Evolutionary conservation across 2,888 invertebrate genomes (phyloP).

Genomic region (Dynastes tityus): DNA sequence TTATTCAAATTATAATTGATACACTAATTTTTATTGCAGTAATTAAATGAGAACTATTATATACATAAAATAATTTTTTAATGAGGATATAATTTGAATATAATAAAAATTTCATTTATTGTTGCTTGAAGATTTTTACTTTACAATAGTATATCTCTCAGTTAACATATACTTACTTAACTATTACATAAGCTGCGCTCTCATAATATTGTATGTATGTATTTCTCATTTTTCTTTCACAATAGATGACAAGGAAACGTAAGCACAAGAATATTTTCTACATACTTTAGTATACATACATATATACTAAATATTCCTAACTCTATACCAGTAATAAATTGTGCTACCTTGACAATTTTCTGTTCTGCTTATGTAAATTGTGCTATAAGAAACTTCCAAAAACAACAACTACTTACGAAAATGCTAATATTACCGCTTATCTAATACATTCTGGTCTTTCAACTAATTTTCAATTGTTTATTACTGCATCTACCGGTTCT

Average conservation of each 20-base stretch:
- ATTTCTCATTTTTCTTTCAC: background rate
- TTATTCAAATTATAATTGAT: background rate
- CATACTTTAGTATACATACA: too few relatives aligned
- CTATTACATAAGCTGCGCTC: constrained; percentile 16
- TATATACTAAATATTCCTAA: too few relatives aligned
- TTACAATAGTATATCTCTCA: background rate
- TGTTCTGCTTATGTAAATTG: constrained; percentile 6
- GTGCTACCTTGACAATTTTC: background rate
- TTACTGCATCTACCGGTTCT: too few relatives aligned
- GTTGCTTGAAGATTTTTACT: constrained; percentile 2
- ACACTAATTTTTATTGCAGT: background rate
- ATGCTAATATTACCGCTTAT: background rate
- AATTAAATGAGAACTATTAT: constrained; percentile 30
- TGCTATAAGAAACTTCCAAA: background rate
- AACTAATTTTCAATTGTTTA: too few relatives aligned
- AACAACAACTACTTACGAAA: too few relatives aligned
- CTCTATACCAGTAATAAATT: too few relatives aligned
- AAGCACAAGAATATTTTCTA: too few relatives aligned
- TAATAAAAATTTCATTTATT: constrained; percentile 24
- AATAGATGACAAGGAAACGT: background rate
- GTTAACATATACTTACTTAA: constrained; percentile 2
- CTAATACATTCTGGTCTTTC: background rate
- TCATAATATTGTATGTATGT: constrained; percentile 1
- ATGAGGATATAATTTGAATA: constrained; percentile 26
- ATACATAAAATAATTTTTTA: background rate